phyloP scores from a whole-genome alignment of 1,140 invertebrate species.

The Phenacoccus solenopsis region DNA sequence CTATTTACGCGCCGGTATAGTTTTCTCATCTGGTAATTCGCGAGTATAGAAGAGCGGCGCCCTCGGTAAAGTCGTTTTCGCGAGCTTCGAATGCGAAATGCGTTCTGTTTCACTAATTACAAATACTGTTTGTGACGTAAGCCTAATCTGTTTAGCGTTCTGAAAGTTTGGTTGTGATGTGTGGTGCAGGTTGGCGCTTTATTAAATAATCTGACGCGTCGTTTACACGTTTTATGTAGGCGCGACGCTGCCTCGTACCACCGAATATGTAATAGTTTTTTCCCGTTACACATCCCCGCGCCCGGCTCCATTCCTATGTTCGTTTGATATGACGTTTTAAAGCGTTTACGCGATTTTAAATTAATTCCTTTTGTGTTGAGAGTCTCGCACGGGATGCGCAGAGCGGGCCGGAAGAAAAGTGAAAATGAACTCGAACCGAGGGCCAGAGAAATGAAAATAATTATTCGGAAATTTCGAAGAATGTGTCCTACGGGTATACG shows the following conservation, averaged over 20 bases:
- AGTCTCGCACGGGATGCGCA: not conserved
- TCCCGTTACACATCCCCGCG: not conserved
- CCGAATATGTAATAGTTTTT: too few relatives aligned
- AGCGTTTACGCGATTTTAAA: not conserved
- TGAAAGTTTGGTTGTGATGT: constrained; percentile 6
- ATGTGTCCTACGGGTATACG: not conserved
- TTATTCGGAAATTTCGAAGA: not conserved
- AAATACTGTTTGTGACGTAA: constrained; percentile 14
- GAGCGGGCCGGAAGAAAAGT: not conserved
- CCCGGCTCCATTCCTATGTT: not conserved
- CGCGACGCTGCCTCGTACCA: too few relatives aligned
- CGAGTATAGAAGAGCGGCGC: too few relatives aligned
- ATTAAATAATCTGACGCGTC: not conserved
- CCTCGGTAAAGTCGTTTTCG: not conserved
- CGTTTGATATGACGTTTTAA: not conserved
- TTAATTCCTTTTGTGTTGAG: not conserved
- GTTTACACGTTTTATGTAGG: not conserved
- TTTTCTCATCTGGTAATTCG: too few relatives aligned
- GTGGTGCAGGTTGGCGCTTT: not conserved
- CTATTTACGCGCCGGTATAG: too few relatives aligned
- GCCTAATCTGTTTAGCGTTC: constrained; percentile 8
- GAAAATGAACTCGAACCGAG: not conserved
- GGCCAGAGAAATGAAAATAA: not conserved
- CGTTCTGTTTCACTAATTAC: constrained; percentile 15
- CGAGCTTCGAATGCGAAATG: not conserved